These are phyloP conservation scores for Rallus limicola DNA, from an alignment of 2,113 vertebrate genomes.

Conservation along the genomic window DNA sequence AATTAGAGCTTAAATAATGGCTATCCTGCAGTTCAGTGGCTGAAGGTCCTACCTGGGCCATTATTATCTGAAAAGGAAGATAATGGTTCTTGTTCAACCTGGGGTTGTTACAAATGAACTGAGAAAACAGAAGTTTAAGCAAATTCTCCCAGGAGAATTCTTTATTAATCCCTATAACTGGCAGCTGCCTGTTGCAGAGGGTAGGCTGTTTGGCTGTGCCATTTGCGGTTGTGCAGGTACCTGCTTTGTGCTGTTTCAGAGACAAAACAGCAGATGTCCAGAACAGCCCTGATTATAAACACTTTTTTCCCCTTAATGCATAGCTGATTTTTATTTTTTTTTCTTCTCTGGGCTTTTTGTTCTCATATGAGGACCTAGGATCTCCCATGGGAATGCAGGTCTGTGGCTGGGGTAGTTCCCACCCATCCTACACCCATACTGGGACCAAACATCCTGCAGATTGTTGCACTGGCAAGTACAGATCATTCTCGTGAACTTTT, in stretches of 20 bases:
- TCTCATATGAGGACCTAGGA: background rate
- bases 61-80: background rate
- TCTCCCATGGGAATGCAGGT: background rate
- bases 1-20: background rate
- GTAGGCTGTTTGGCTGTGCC: background rate
- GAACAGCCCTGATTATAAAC: background rate
- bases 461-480: background rate
- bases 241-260: background rate
- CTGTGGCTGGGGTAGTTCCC: background rate
- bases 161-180: background rate
- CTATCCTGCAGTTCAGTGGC: background rate
- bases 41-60: background rate
- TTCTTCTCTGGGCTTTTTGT: background rate
- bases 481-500: background rate
- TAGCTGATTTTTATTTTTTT: background rate
- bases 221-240: fast-evolving
- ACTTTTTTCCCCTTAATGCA: background rate
- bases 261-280: background rate
- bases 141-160: background rate
- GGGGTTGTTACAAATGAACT: background rate
- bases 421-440: background rate
- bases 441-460: background rate
- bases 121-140: background rate
- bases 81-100: background rate
- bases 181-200: background rate